Conservation (phyloP, 1,140 invertebrate species). For the Zaprionus tsacasi region DNA sequence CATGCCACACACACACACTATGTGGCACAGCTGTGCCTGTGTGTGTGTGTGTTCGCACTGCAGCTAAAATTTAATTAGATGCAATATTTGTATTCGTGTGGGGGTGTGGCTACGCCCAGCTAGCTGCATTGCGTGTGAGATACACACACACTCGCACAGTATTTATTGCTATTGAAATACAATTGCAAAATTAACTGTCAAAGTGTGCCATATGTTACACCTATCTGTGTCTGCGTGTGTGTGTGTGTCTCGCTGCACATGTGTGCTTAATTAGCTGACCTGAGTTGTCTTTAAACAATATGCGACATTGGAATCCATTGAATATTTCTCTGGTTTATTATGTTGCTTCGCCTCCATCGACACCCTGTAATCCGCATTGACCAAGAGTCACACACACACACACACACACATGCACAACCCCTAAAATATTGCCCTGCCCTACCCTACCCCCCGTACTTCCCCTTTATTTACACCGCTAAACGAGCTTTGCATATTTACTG, state of each 20-base stretch:
- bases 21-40: slow-evolving; percentile 11
- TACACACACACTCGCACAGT: slow-evolving; percentile 13
- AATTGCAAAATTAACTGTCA: slow-evolving; percentile 84
- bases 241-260: slow-evolving; percentile 12
- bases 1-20: slow-evolving; percentile 13
- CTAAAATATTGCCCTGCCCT: slow-evolving; percentile 2
- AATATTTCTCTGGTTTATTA: slow-evolving; percentile 30
- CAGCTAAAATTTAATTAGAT: slow-evolving; percentile 81
- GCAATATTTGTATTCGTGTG: slow-evolving; percentile 64
- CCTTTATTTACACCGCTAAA: slow-evolving; percentile 72
- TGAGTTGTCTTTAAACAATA: slow-evolving; percentile 42
- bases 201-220: slow-evolving; percentile 77
- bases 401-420: neutral
- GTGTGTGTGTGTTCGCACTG: slow-evolving; percentile 41
- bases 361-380: slow-evolving; percentile 45
- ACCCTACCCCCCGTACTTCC: neutral
- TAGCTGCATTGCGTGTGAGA: slow-evolving; percentile 27
- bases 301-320: neutral
- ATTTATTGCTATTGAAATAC: slow-evolving; percentile 84
- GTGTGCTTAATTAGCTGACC: slow-evolving; percentile 49
- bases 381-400: slow-evolving; percentile 36
- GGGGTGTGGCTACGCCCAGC: slow-evolving; percentile 5
- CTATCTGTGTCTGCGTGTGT: neutral
- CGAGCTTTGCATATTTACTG: slow-evolving; percentile 82
- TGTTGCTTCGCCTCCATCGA: slow-evolving; percentile 1